Evolutionary conservation across 2,113 vertebrate species (phyloP), one percentile per base, ranked within the genome.

Genomic region (Engystomops pustulosus): DNA sequence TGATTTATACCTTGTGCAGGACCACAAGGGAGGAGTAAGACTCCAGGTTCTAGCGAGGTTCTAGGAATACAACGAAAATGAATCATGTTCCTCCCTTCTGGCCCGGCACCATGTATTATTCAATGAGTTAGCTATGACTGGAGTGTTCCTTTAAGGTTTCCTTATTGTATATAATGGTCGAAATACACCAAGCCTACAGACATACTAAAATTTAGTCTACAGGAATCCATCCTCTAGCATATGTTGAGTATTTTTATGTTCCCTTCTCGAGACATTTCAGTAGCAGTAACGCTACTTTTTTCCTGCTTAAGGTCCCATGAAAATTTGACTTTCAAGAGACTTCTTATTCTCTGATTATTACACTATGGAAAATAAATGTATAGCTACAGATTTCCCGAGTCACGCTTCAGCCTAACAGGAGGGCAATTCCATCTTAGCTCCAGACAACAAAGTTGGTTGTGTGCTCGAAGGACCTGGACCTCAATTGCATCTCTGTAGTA

Each of bases 361-460:
- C 58, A 62, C 58, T 15, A 62, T 62, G 58, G 58, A 62, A 62
- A 62, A 53, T n/a, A n/a, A 53, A 30, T 30, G 58, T 62, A 15
- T 62, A 62, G 9, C 58, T 30, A 17, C 58, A 62, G 15, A 62
- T 62, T 27, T 62, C 58, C 14, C 18, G 2, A 60, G 55, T 27
- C 23, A 25, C 6, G 14, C 58, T 62, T 62, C 15, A 62, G n/a
- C 25, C 12, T 15, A 27, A 27, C 23, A 15, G 25, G 11, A 6
- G 58, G 58, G 3, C 2, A 62, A 30, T 30, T 62, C 15, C 58
- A 30, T 62, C 11, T 15, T 27, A 3, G 27, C 30, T 62, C 58
- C 58, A 62, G 58, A 62, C 58, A 62, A 62, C 58, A 62, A 30
- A 62, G 58, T 65, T 34, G 12, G 60, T 65, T 65, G 60, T 34